A percentile compares a stretch with the other conserved stretches of the same genome.
Conservation (phyloP, 2,797 vertebrate species). For the Manis crassicaudata region DNA sequence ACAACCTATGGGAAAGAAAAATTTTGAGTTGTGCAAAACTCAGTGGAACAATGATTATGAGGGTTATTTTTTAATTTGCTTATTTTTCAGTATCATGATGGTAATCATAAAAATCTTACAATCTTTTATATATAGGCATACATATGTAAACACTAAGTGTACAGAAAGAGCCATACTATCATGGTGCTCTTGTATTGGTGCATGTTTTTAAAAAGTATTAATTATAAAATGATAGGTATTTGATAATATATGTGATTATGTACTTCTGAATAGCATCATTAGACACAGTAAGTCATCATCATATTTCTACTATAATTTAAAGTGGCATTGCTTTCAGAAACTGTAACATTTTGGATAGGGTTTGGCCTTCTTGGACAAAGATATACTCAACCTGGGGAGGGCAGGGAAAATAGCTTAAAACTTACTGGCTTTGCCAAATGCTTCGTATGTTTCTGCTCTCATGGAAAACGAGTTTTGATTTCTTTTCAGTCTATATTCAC, state of each 20-base stretch:
- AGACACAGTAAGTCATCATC: conserved; percentile 35
- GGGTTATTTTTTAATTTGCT: conserved; percentile 13
- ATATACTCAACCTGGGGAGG: conserved; percentile 46
- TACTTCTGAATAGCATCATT: conserved; percentile 52
- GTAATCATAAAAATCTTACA: conserved; percentile 36
- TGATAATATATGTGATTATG: conserved; percentile 48
- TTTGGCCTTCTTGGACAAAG: conserved; percentile 48
- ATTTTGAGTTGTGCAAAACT: conserved; percentile 7
- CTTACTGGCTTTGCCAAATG: conserved; percentile 70
- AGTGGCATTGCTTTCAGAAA: conserved; percentile 41
- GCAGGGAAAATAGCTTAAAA: conserved; percentile 65
- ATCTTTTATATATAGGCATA: conserved; percentile 20
- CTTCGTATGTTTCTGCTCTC: conserved; percentile 76
- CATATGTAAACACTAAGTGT: conserved; percentile 35
- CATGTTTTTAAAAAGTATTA: conserved; percentile 5
- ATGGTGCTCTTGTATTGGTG: background rate
- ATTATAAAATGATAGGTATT: conserved; percentile 48
- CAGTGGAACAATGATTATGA: conserved; percentile 39
- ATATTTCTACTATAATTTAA: conserved; percentile 18
- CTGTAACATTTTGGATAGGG: background rate
- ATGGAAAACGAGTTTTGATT: conserved; percentile 79
- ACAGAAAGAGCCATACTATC: conserved; percentile 36
- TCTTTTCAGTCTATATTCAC: conserved; percentile 67
- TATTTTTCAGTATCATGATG: conserved; percentile 49
- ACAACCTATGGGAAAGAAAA: conserved; percentile 60